Base-by-base conservation (phyloP, 2,888 invertebrate species). In the Leptopterna dolabrata region DNA sequence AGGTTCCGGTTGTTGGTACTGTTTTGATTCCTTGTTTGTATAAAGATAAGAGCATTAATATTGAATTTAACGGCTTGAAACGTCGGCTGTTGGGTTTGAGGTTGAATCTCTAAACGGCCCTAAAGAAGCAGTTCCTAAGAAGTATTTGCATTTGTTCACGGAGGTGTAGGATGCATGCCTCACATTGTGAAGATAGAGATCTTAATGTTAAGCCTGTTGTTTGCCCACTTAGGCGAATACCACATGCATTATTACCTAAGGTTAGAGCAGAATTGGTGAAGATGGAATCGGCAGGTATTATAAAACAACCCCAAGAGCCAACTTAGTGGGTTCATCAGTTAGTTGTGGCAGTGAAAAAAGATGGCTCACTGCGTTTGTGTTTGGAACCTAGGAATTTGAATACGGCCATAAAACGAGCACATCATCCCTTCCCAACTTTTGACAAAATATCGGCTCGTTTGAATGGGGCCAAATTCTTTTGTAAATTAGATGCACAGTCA, bases 351-450 rank as follows among this genome's bases (percentile, higher is more conserved):
- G 14, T 73, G 71, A 88, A 88, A 30, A 29, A 43, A 51, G n/a
- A 76, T 76, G 43, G 41, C 0, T 70, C 55, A 2, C 29, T 88
- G 0, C 27, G 88, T 24, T 24, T 88, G 41, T 87, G 88, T 41
- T 7, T 88, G 11, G 88, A 88, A 24, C 82, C 87, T 0, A 45
- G 80, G n/a, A 24, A 19, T 63, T 45, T 88, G 24, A 87, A 88
- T 55, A 41, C 36, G 16, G 78, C 73, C 2, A 41, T 88, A 4
- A 82, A 71, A 47, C 4, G 88, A 13, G n/a, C 88, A 0, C 76
- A 87, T 63, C 81, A 41, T 47, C 76, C 80, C 0, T 82, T 88
- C 30, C 87, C 88, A n/a, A 87, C 82, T 0, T 2, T 87, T 27
- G 87, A 88, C 1, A 82, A 83, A 41, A 82, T 88, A n/a, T 36